phyloP scores from a whole-genome alignment of 2,797 vertebrate species.

The Alectoris magna region DNA sequence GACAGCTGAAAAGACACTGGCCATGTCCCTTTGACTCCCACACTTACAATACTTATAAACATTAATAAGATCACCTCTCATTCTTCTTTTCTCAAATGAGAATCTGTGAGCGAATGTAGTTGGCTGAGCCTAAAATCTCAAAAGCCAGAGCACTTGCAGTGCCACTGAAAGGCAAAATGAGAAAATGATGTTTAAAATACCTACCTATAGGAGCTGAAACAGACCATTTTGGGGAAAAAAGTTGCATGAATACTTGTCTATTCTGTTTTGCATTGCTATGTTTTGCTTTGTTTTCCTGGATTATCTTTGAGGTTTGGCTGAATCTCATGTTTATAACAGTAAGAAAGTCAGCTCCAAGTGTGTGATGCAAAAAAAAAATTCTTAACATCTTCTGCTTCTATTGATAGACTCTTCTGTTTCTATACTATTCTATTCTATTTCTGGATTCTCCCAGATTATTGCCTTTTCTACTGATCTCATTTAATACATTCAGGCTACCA shows the following conservation, averaged over 20 bases:
- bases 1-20: too few relatives aligned
- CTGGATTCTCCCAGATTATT: not conserved
- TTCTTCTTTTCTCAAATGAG: not conserved
- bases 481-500: not conserved
- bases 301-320: not conserved
- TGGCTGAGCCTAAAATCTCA: slow-evolving; percentile 1
- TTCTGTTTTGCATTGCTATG: not conserved
- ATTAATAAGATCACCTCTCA: too few relatives aligned
- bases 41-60: too few relatives aligned
- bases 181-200: slow-evolving; percentile 3
- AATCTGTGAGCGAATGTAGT: slow-evolving; percentile 2
- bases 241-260: not conserved
- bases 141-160: not conserved
- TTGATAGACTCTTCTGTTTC: not conserved
- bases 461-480: not conserved
- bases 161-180: slow-evolving; percentile 36
- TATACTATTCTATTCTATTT: not conserved
- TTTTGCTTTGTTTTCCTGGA: not conserved
- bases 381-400: not conserved
- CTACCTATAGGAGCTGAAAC: not conserved
- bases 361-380: not conserved
- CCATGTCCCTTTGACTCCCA: too few relatives aligned
- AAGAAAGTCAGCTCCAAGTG: not conserved
- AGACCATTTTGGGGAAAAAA: not conserved
- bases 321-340: not conserved